These are phyloP conservation scores for Leucosticte australis DNA, from an alignment of 2,113 vertebrate genomes.

Conservation along the genomic window DNA sequence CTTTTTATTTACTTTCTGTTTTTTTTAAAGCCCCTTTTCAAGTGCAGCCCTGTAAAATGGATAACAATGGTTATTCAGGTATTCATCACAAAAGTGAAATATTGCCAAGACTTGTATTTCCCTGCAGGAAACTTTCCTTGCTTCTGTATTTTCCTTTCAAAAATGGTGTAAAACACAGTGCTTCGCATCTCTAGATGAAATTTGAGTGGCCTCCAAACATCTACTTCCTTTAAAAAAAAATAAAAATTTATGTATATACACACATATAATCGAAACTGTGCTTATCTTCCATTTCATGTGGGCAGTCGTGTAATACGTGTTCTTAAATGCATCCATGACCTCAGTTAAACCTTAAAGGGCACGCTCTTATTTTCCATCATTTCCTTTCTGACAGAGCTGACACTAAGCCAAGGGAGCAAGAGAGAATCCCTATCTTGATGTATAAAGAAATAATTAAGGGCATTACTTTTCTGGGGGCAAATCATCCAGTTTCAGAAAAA, in stretches of 20 bases:
- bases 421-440: not conserved
- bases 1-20: not conserved
- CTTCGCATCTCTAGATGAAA: not conserved
- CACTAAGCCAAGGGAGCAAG: not conserved
- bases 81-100: not conserved
- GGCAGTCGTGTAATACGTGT: not conserved
- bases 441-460: not conserved
- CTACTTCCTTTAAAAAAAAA: not conserved
- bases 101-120: not conserved
- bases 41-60: not conserved
- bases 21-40: not conserved
- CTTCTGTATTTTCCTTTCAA: not conserved
- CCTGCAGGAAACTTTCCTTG: not conserved
- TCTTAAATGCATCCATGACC: conserved; percentile 3
- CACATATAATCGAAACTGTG: not conserved
- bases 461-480: not conserved
- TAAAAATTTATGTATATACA: not conserved
- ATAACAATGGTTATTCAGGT: not conserved
- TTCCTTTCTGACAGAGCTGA: not conserved
- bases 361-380: not conserved
- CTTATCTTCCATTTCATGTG: not conserved
- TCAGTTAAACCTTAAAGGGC: conserved; percentile 12
- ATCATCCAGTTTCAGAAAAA: not conserved
- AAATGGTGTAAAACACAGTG: not conserved
- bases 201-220: not conserved